Evolutionary conservation across 2,113 vertebrate genomes (phyloP), one percentile per base, ranked within the genome.

Genomic region (Phaethon lepturus): DNA sequence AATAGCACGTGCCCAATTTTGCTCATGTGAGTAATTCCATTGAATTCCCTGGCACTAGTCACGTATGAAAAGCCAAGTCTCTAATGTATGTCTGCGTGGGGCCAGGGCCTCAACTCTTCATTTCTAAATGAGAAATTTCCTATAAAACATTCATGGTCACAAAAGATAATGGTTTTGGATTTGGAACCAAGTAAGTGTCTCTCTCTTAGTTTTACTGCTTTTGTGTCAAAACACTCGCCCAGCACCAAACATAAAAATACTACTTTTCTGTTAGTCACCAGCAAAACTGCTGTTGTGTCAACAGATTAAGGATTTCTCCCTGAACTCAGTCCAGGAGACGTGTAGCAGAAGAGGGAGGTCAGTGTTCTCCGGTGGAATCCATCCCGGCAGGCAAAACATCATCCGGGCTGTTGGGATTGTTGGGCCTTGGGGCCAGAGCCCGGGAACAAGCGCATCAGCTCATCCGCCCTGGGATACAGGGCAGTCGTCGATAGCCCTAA

Each of bases 401-500:
- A 11, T 28, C 16, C 3, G 1, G 33, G 49, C 3, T 13, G 8
- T 31, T 58, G 45, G 53, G 67, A 33, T 60, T 47, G 14, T 20
- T 33, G 40, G 71, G 22, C 66, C 16, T 52, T 58, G 60, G 33
- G 56, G n/a, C 28, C 24, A 38, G 56, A 81, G 53, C 79, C 66
- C 33, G 2, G 17, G 38, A 67, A n/a, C 23, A 16, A 33, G 38
- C 17, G n/a, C 14, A 9, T 42, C 22, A 18, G 28, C 18, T 87
- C 64, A 62, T 15, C 38, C 38, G 1, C 18, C 12, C 53, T 45
- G 22, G 17, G 79, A 13, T 35, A 5, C 1, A 24, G 47, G 35
- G 47, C 17, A 38, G 2, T 40, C 17, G 3, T 6, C 0, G 1
- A 2, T 2, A 45, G 14, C 20, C 31, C 26, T 4, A 1, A 22